Conservation (phyloP, 2,888 invertebrate species). For the Pelosia muscerda region DNA sequence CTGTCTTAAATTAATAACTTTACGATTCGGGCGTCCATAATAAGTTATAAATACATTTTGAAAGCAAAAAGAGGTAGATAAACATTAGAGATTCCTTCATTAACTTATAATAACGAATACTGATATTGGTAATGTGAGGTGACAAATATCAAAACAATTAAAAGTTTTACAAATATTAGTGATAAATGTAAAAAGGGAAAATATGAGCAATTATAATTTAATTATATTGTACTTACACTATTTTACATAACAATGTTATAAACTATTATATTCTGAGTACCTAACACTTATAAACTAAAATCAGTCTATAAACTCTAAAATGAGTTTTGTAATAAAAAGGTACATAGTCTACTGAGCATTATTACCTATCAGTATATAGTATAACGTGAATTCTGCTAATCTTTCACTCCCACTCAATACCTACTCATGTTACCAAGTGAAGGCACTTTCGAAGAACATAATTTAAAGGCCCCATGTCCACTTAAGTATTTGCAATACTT, state of each 20-base stretch:
- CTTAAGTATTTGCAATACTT: not conserved
- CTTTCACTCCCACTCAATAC: conserved; percentile 24
- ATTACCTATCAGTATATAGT: conserved; percentile 55
- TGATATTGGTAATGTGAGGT: conserved; percentile 77
- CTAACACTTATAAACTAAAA: conserved; percentile 80
- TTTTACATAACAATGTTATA: conserved; percentile 59
- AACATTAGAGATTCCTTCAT: conserved; percentile 80
- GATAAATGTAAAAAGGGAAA: conserved; percentile 32
- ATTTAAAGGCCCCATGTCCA: conserved; percentile 15
- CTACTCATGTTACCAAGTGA: conserved; percentile 40
- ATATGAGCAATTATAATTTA: conserved; percentile 41
- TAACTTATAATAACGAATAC: conserved; percentile 80
- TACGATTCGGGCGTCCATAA: conserved; percentile 71
- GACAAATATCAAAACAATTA: conserved; percentile 42
- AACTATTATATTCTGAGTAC: conserved; percentile 72
- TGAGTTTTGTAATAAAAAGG: conserved; percentile 68
- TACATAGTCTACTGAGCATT: conserved; percentile 74
- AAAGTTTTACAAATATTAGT: conserved; percentile 26
- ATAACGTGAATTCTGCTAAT: conserved; percentile 34
- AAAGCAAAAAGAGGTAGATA: conserved; percentile 85
- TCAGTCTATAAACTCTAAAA: conserved; percentile 84
- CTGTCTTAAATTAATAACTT: conserved; percentile 58
- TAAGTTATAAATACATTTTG: conserved; percentile 77
- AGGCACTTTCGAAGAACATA: conserved; percentile 42
- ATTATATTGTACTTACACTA: conserved; percentile 50